These are phyloP conservation scores for Apis cerana DNA, from an alignment of 1,140 invertebrate genomes.

Conservation along the genomic window DNA sequence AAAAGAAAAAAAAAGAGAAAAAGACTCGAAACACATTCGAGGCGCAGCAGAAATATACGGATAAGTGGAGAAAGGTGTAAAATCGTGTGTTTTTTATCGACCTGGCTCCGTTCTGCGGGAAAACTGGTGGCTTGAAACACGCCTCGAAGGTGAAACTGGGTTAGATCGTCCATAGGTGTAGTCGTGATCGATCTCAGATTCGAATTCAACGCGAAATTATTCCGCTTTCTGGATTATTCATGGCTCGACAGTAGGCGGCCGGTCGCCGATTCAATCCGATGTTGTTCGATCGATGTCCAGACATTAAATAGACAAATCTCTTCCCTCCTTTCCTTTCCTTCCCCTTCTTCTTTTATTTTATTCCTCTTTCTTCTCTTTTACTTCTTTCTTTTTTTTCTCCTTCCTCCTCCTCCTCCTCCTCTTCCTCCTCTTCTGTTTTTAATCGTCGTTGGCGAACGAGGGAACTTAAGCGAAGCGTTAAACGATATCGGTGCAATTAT, in stretches of 20 bases:
- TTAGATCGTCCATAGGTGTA: conserved; percentile 62
- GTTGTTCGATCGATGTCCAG: conserved; percentile 54
- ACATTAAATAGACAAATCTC: conserved; percentile 19
- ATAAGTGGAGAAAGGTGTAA: conserved; percentile 46
- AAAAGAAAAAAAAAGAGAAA: not conserved
- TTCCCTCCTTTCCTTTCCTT: not conserved
- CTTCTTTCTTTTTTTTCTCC: not conserved
- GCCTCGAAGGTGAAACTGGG: conserved; percentile 60
- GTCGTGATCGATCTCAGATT: conserved; percentile 64
- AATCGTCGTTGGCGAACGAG: not conserved
- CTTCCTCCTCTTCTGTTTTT: no score
- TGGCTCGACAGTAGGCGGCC: conserved; percentile 9
- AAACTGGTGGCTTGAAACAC: conserved; percentile 33
- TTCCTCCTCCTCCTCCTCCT: no score
- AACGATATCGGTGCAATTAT: conserved; percentile 1
- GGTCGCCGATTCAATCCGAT: conserved; percentile 22
- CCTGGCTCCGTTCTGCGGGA: conserved; percentile 24
- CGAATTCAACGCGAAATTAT: conserved; percentile 64
- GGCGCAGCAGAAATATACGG: not conserved
- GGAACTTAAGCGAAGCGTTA: not conserved
- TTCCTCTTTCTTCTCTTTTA: not conserved
- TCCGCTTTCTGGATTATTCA: conserved; percentile 62
- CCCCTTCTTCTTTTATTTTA: not conserved
- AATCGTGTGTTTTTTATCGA: conserved; percentile 51
- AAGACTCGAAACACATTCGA: not conserved